phyloP scores from a whole-genome alignment of 2,113 vertebrate species.

The Cochlearius cochlearius region DNA sequence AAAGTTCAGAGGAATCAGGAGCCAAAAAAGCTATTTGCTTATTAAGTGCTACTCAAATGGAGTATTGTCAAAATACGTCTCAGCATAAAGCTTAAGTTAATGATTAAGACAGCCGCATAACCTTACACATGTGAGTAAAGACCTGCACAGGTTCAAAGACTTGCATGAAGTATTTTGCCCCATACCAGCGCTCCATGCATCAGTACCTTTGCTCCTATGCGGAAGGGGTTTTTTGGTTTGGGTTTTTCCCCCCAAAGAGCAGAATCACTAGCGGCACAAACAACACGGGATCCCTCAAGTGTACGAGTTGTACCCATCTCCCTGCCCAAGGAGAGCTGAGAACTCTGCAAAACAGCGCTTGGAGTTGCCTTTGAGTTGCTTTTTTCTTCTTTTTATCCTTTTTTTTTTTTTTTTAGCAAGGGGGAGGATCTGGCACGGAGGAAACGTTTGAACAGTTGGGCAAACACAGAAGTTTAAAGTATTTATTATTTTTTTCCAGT shows the following conservation, averaged over 20 bases:
- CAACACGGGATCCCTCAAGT: neutral
- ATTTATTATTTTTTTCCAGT: neutral
- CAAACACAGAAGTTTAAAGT: neutral
- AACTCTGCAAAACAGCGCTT: neutral
- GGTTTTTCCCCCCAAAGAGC: neutral
- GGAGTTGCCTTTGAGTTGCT: neutral
- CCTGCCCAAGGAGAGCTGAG: neutral
- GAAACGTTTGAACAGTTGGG: neutral
- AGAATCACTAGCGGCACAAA: neutral
- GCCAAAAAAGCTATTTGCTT: neutral
- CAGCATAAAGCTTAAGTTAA: neutral
- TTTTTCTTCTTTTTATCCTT: neutral
- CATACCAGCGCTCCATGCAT: neutral
- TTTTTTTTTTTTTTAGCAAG: neutral
- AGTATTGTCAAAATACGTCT: neutral
- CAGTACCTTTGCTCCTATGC: neutral
- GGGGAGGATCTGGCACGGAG: neutral
- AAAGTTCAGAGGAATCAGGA: neutral
- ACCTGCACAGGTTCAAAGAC: neutral
- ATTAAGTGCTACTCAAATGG: neutral
- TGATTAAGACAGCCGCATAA: neutral
- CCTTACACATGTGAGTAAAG: neutral
- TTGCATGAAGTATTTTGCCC: neutral
- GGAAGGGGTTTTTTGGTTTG: neutral
- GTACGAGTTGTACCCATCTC: neutral